Base-by-base conservation (phyloP, 2,888 invertebrate species). In the Lycaena phlaeas region DNA sequence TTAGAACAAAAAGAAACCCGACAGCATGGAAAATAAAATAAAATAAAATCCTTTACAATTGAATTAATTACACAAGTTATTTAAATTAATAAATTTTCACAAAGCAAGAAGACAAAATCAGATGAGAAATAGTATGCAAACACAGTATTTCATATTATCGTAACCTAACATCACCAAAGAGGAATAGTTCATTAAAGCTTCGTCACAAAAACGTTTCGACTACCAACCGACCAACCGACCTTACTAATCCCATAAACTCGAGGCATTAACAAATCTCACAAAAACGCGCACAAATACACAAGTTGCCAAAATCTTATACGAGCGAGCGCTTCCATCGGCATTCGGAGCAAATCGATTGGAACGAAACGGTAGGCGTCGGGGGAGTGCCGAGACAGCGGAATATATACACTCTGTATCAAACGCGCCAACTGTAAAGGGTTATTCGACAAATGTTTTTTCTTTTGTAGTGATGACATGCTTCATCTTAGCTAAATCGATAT, bases 311-410 rank as follows among this genome's bases (percentile, higher is more conserved):
- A 51, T 51, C 46, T 55, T 45, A 51, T 38, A 47, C 44, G 44
- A 48, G 36, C 50, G 51, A 50, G 48, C 48, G 52, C 44, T 49
- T 48, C 42, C 40, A 49, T 52, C 52, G 52, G 49, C 53, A 55
- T 55, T 61, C 53, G 46, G 44, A 38, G 50, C 46, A 49, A 59
- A 59, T 59, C 53, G 50, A 41, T 50, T 40, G 56, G 54, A 52
- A 53, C 43, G 45, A 43, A 42, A 45, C 43, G 46, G 44, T 42
- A 40, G 34, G 34, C 34, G 34, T 34, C 29, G 39, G 41, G 43
- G 42, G 46, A 46, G 17, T 38, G 42, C 38, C 44, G 43, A 48
- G 48, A 48, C 51, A 45, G 43, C 42, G 40, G 30, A 39, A 48
- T 52, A 43, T 46, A 51, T 47, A 40, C 45, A 44, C 39, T 17